Evolutionary conservation across 53 echinoderm and acorn worm species (phyloP).

Genomic region (Mesocentrotus franciscanus): DNA sequence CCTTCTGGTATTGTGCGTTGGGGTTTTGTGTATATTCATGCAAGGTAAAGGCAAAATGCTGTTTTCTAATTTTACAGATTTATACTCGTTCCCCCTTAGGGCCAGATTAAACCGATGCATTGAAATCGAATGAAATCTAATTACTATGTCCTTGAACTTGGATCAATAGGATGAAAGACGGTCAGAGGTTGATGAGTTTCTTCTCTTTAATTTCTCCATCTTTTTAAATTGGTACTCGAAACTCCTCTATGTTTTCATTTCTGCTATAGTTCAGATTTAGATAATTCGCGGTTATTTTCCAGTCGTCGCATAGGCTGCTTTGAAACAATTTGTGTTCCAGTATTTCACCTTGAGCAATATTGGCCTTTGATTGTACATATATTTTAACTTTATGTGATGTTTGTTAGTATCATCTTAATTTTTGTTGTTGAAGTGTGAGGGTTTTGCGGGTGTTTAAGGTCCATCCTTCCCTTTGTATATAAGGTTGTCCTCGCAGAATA

Average conservation of each 20-base stretch:
- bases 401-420: background rate
- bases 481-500: too few relatives aligned
- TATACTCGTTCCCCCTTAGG: conserved; percentile 53
- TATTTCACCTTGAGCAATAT: background rate
- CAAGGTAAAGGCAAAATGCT: conserved; percentile 2
- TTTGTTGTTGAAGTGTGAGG: too few relatives aligned
- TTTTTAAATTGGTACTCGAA: background rate
- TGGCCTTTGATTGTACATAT: background rate
- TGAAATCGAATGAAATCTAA: conserved; percentile 67
- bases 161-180: conserved; percentile 34
- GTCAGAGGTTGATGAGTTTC: conserved; percentile 42
- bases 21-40: background rate
- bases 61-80: conserved; percentile 36
- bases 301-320: background rate
- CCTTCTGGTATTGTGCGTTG: background rate
- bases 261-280: background rate
- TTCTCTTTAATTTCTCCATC: background rate
- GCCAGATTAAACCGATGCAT: conserved; percentile 54
- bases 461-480: too few relatives aligned
- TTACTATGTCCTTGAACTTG: conserved; percentile 90
- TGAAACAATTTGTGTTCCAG: background rate
- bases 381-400: background rate
- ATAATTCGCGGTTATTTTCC: background rate
- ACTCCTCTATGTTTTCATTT: background rate
- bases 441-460: too few relatives aligned